Base-by-base conservation (phyloP, 37 sponge, comb jelly and placozoan species). In the Agelas oroides region DNA sequence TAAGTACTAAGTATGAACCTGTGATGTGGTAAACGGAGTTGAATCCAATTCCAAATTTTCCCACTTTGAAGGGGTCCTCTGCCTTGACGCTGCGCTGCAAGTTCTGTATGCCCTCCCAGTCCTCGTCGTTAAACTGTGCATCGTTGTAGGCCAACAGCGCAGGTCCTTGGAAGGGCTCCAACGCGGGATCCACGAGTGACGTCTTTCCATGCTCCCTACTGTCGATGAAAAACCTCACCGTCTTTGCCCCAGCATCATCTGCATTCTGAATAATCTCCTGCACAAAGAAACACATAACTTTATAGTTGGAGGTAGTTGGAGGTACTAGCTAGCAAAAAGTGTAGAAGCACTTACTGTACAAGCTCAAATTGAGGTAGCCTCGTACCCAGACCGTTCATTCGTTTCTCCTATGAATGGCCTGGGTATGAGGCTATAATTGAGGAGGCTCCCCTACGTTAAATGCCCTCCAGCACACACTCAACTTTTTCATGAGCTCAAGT, bases 241-340 rank as follows among this genome's bases (percentile, higher is more conserved):
- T 81, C 37, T 78, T 77, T 14, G 92, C 92, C 38, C 83, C 71
- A 17, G 92, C 87, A 78, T 91, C 92, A 27, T 91, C 92, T 28
- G 92, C 92, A 86, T 91, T 87, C 59, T 91, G 92, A 62, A 91
- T 82, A 52, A 91, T 65, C 66, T 91, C 92, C 60, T 80, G 78
- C 11, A 59, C 5, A 77, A 60, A n/a, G 60, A 32, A 21, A 40
- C 46, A 46, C n/a, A n/a, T n/a, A n/a, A n/a, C n/a, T n/a, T n/a
- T n/a, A n/a, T n/a, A n/a, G n/a, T n/a, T n/a, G n/a, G n/a, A n/a
- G n/a, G n/a, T n/a, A n/a, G n/a, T n/a, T n/a, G n/a, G n/a, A n/a
- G n/a, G n/a, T n/a, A n/a, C n/a, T n/a, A n/a, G n/a, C n/a, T n/a
- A n/a, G n/a, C n/a, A n/a, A n/a, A n/a, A n/a, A n/a, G n/a, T n/a